Base-by-base conservation (phyloP, 2,797 vertebrate species). In the Diplodus sargus region DNA sequence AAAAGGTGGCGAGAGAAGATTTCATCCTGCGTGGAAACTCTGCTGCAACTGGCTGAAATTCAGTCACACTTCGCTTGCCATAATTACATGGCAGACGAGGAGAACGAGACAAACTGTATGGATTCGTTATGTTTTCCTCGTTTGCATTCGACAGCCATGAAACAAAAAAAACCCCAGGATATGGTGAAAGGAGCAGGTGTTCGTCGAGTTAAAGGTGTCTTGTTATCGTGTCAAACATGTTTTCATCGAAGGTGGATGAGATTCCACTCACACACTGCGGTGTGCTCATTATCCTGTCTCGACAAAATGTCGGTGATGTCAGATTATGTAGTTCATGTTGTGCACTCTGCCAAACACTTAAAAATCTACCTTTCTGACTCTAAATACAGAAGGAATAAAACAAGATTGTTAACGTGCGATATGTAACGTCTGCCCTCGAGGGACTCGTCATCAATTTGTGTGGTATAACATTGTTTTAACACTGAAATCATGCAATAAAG, bases 301-400 rank as follows among this genome's bases (percentile, higher is more conserved):
- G 51, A 68, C 14, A 62, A 45, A 48, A 43, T 68, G 22, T 48
- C 49, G 52, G 30, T 34, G 42, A n/a, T 64, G 45, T 59, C 65
- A 13, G 52, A 82, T 68, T 22, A 58, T 34, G 30, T 53, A 25
- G 34, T 20, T 43, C 51, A 62, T 51, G 70, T 63, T 47, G 51
- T 47, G 18, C 54, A 14, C 12, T 48, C 1, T 66, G 52, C 45
- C 58, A 69, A 39, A 68, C 25, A 10, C 51, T 69, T 18, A 25
- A 64, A 60, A 67, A 54, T 62, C 25, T 30, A 23, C 18, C 18
- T 47, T 54, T 18, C 39, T 25, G 20, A n/a, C 48, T 63, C 13
- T 22, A 15, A 54, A 70, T 56, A 47, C 10, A 11, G 39, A 34
- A 47, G 30, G n/a, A 4, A 11, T 23, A 17, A 43, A 23, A 25